phyloP scores from a whole-genome alignment of 1,140 invertebrate species.

The Apis laboriosa region DNA sequence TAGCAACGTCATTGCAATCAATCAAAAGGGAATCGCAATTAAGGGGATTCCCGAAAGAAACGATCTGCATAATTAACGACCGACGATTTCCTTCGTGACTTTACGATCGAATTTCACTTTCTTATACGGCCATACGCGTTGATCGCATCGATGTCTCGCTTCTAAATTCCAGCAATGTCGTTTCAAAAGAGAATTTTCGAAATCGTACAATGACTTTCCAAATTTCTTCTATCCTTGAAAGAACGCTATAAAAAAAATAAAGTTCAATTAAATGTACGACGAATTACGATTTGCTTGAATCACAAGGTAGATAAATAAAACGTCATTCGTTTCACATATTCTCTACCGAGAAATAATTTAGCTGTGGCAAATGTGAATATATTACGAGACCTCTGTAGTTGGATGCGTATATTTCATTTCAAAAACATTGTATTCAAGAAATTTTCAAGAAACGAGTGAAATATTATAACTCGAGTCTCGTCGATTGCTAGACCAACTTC shows the following conservation, averaged over 20 bases:
- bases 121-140: slow-evolving; percentile 11
- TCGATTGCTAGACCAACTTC: too few relatives aligned
- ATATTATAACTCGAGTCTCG: not conserved
- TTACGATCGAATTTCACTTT: slow-evolving; percentile 55
- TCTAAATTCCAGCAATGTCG: slow-evolving; percentile 21
- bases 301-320: not conserved
- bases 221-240: too few relatives aligned
- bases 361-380: not conserved
- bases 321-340: not conserved
- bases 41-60: slow-evolving; percentile 38
- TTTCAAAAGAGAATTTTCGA: not conserved
- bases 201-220: too few relatives aligned
- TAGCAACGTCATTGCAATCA: slow-evolving; percentile 43
- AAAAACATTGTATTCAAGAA: not conserved
- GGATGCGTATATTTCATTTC: not conserved
- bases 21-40: slow-evolving; percentile 47
- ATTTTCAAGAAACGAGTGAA: not conserved
- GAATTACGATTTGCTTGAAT: not conserved
- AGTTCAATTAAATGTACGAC: not conserved
- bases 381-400: not conserved
- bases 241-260: not conserved
- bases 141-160: not conserved
- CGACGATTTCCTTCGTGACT: slow-evolving; percentile 37
- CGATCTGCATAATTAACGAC: slow-evolving; percentile 43
- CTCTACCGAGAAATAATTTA: not conserved